Evolutionary conservation across 2,797 vertebrate species (phyloP).

Genomic region (Enteromius argenteus): DNA sequence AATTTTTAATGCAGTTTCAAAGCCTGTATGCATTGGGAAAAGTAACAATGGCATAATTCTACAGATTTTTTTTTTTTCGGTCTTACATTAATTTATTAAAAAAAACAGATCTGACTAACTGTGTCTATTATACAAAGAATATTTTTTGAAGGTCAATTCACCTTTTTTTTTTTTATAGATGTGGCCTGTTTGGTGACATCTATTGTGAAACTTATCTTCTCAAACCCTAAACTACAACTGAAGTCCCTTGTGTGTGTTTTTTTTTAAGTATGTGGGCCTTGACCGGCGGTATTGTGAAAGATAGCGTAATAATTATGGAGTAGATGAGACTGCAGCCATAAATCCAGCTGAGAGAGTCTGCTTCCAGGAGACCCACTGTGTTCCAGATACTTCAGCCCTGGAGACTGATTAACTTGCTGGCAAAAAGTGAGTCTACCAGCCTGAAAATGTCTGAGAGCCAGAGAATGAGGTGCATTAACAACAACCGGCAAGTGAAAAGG

Average conservation of each 20-base stretch:
- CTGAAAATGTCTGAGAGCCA: conserved; percentile 47
- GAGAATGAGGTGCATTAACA: conserved; percentile 45
- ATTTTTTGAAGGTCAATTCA: not conserved
- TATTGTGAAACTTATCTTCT: not conserved
- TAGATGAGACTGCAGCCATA: conserved; percentile 37
- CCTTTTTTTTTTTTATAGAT: not conserved
- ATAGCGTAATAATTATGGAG: conserved; percentile 36
- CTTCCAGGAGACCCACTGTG: conserved; percentile 49
- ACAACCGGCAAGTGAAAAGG: conserved; percentile 33
- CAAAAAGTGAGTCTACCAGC: conserved; percentile 30
- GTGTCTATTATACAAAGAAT: not conserved
- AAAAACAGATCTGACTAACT: not conserved
- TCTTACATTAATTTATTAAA: not conserved
- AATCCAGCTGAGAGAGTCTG: conserved; percentile 48
- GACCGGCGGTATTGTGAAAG: conserved; percentile 7
- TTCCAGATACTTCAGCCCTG: conserved; percentile 56
- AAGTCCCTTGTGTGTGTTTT: not conserved
- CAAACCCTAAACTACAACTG: not conserved
- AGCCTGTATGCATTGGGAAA: not conserved
- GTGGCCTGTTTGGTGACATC: not conserved
- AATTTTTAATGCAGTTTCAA: not conserved
- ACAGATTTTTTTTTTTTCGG: too few relatives aligned
- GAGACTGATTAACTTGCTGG: conserved; percentile 51
- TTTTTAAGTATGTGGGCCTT: conserved; percentile 2
- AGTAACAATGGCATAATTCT: not conserved